These are phyloP conservation scores for Aradophagus sp. DNA, from an alignment of 1,140 invertebrate genomes.

Conservation along the genomic window DNA sequence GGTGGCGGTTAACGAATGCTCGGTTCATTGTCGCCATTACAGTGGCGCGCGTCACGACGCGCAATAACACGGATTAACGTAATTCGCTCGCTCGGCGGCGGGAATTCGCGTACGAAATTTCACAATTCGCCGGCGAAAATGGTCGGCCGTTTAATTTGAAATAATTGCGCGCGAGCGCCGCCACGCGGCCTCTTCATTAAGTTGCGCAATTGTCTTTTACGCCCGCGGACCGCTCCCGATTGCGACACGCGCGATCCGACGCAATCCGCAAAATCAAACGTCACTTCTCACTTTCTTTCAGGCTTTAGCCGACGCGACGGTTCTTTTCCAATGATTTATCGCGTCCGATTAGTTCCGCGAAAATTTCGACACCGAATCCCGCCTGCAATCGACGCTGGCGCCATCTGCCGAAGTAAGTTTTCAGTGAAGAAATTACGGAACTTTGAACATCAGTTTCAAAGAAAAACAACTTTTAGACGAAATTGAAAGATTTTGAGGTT, in stretches of 20 bases:
- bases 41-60: too few species aligned
- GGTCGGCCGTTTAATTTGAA: constrained; percentile 29
- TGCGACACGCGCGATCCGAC: constrained; percentile 19
- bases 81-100: constrained; percentile 25
- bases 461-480: too few species aligned
- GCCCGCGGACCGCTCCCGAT: constrained; percentile 23
- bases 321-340: constrained; percentile 15
- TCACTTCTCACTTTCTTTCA: constrained; percentile 8
- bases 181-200: constrained; percentile 28
- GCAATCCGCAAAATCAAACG: constrained; percentile 35
- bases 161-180: constrained; percentile 23
- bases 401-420: too few species aligned
- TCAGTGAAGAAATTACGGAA: too few species aligned
- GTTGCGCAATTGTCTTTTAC: constrained; percentile 25
- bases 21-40: too few species aligned
- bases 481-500: too few species aligned
- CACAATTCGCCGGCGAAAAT: constrained; percentile 6
- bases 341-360: background rate
- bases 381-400: too few species aligned
- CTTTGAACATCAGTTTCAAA: too few species aligned
- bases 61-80: constrained; percentile 7
- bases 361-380: constrained; percentile 5
- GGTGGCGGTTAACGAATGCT: too few species aligned
- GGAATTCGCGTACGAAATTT: too few species aligned
- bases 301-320: constrained; percentile 15